Conservation (phyloP, 92 coral and sea anemone genomes). For the Desmophyllum pertusum region DNA sequence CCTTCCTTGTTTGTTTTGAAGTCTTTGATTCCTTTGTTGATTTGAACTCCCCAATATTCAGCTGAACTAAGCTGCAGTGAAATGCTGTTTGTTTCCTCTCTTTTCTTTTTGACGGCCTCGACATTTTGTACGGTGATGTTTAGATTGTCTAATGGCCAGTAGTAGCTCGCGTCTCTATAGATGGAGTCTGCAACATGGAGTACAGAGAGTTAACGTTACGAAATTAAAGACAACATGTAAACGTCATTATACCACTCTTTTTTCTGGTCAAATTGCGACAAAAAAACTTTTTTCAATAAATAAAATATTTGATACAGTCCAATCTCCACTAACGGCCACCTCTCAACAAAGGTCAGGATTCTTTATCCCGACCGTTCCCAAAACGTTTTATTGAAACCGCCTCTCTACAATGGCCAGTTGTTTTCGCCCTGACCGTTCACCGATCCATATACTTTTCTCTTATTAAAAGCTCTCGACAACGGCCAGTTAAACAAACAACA, state of each 20-base stretch:
- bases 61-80: slow-evolving; percentile 6
- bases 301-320: too few species aligned
- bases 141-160: slow-evolving; percentile 91
- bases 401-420: too few species aligned
- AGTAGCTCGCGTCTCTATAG: slow-evolving; percentile 80
- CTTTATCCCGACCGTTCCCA: too few species aligned
- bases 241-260: not conserved
- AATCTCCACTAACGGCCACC: too few species aligned
- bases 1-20: slow-evolving; percentile 70
- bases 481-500: too few species aligned
- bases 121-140: slow-evolving; percentile 58
- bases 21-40: slow-evolving; percentile 61
- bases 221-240: not conserved
- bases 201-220: not conserved
- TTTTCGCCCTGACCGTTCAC: too few species aligned
- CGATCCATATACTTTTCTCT: too few species aligned
- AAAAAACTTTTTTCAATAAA: too few species aligned
- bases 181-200: slow-evolving; percentile 71
- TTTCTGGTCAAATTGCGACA: too few species aligned
- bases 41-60: slow-evolving; percentile 65
- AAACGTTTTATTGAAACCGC: too few species aligned
- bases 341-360: too few species aligned
- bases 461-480: too few species aligned
- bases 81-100: not conserved
- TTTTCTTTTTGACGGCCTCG: not conserved